Evolutionary conservation across 2,888 invertebrate genomes (phyloP).

Genomic region (Dryocosmus kuriphilus): DNA sequence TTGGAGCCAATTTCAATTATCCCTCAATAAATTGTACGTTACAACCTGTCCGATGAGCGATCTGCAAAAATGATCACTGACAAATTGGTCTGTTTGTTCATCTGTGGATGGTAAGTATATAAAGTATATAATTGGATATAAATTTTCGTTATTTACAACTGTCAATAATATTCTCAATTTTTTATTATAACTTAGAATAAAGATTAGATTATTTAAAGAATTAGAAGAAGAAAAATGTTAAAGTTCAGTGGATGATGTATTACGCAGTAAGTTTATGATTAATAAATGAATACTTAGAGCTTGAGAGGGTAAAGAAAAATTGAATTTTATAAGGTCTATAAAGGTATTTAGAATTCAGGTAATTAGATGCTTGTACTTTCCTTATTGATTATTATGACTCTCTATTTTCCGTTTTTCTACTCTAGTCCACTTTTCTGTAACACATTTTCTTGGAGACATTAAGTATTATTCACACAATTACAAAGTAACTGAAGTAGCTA

Average conservation of each 20-base stretch:
- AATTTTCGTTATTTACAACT: not conserved
- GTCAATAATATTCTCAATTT: not conserved
- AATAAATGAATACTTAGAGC: slow-evolving; percentile 6
- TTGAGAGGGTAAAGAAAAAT: not conserved
- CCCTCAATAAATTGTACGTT: slow-evolving; percentile 23
- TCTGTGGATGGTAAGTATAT: not conserved
- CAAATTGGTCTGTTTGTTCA: not conserved
- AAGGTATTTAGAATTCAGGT: not conserved
- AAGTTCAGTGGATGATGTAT: not conserved
- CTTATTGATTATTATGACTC: not conserved
- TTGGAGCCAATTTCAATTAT: slow-evolving; percentile 31
- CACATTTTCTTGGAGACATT: slow-evolving; percentile 1
- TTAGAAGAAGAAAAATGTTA: not conserved
- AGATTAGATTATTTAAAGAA: not conserved
- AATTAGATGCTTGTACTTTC: not conserved
- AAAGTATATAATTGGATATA: not conserved
- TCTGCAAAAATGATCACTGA: not conserved
- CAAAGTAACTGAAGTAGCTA: not conserved
- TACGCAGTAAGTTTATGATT: not conserved
- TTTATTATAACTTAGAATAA: not conserved
- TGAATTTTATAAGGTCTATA: not conserved
- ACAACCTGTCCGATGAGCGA: not conserved
- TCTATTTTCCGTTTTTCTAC: not conserved
- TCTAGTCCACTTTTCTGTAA: not conserved
- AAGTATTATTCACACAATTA: not conserved